Evolutionary conservation across 2,113 vertebrate species (phyloP).

Genomic region (Brevimyrus niger): DNA sequence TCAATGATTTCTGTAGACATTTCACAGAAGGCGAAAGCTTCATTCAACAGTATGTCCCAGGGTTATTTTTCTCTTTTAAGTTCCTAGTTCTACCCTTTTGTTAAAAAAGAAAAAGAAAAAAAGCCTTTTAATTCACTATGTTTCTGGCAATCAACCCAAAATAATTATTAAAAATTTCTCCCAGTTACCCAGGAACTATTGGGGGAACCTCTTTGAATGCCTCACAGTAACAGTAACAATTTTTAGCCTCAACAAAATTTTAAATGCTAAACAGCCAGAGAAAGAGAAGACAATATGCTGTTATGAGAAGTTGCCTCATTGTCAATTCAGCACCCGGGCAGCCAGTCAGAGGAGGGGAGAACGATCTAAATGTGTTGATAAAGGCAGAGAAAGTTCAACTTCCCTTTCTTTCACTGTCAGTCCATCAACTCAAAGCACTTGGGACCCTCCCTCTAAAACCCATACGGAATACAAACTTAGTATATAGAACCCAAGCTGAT

Average conservation of each 20-base stretch:
- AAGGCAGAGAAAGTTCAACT: background rate
- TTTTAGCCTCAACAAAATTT: constrained; percentile 25
- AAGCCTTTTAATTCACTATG: background rate
- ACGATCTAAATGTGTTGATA: background rate
- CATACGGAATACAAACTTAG: background rate
- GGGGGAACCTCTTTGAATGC: background rate
- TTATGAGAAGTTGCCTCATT: background rate
- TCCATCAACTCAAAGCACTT: background rate
- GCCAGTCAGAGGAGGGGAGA: background rate
- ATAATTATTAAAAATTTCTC: background rate
- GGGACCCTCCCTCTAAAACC: background rate
- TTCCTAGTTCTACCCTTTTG: background rate
- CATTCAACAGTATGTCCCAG: constrained; percentile 9
- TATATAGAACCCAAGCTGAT: background rate
- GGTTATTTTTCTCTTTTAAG: constrained; percentile 20
- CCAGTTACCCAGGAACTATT: background rate
- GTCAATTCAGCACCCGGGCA: background rate
- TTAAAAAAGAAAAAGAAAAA: background rate
- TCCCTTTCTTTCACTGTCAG: background rate
- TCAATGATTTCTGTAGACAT: constrained; percentile 27
- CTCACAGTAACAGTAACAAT: background rate
- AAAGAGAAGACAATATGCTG: background rate
- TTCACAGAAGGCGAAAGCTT: constrained; percentile 16
- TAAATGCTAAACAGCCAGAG: constrained; percentile 27
- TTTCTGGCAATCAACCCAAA: background rate